A percentile compares a stretch with the other conserved stretches of the same genome.
phyloP scores from a whole-genome alignment of 1,140 invertebrate species.

The Drosophila willistoni region DNA sequence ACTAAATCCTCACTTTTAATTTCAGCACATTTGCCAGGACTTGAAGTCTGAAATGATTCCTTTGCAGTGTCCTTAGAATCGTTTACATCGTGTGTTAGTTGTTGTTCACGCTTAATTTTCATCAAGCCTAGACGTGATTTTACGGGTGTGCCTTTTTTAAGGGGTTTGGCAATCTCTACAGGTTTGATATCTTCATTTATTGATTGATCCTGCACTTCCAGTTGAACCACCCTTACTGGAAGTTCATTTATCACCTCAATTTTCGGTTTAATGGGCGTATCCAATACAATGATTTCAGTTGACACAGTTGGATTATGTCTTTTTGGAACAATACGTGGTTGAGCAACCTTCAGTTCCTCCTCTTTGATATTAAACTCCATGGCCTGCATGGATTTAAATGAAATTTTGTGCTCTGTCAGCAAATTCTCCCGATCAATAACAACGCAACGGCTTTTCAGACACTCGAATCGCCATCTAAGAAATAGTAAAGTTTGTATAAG shows the following conservation, averaged over 20 bases:
- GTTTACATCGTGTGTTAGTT: not conserved
- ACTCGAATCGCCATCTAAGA: conserved; percentile 81
- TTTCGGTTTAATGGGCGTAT: conserved; percentile 19
- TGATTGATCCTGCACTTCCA: not conserved
- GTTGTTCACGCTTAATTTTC: conserved; percentile 25
- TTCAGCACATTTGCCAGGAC: not conserved
- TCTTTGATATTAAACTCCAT: conserved; percentile 74
- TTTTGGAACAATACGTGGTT: conserved; percentile 62
- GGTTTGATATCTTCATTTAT: not conserved
- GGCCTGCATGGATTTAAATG: conserved; percentile 64
- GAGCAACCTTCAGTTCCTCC: conserved; percentile 54
- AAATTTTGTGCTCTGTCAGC: conserved; percentile 71
- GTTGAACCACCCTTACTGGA: not conserved
- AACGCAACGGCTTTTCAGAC: conserved; percentile 78
- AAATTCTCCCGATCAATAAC: conserved; percentile 77
- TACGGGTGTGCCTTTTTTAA: conserved; percentile 3
- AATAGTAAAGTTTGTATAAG: not conserved
- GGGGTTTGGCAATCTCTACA: not conserved
- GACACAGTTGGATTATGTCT: not conserved
- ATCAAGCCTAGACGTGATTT: not conserved
- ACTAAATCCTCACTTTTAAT: not conserved
- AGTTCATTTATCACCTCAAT: not conserved
- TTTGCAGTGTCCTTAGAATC: not conserved
- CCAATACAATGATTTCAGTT: conserved; percentile 32
- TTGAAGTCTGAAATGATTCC: not conserved